Conservation (phyloP, 2,888 invertebrate genomes). For the Apodemia duryi region DNA sequence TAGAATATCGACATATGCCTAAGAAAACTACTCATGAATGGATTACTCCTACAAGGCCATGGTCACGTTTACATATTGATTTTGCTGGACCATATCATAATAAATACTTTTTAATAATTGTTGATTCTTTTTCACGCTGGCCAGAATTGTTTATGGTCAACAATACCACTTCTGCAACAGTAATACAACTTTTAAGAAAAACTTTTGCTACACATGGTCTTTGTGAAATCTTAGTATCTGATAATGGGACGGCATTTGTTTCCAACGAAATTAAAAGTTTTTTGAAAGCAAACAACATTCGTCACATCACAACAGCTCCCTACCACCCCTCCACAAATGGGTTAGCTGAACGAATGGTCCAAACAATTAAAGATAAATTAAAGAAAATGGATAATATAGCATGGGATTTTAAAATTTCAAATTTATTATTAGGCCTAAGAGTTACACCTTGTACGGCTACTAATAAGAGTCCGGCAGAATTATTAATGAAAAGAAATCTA, state of each 20-base stretch:
- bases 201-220: conserved; percentile 27
- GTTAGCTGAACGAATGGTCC: conserved; percentile 29
- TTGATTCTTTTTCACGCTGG: conserved; percentile 29
- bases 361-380: conserved; percentile 31
- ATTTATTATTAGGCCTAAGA: conserved; percentile 17
- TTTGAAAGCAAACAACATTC: conserved; percentile 25
- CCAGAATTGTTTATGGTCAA: conserved; percentile 25
- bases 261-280: conserved; percentile 27
- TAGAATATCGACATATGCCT: conserved; percentile 24
- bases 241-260: conserved; percentile 26
- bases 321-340: conserved; percentile 32
- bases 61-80: conserved; percentile 30
- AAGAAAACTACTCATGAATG: conserved; percentile 22
- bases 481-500: neutral
- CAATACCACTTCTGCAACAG: conserved; percentile 25
- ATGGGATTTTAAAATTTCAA: conserved; percentile 26
- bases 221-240: conserved; percentile 26
- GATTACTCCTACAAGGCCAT: conserved; percentile 24
- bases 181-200: conserved; percentile 25
- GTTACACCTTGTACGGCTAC: conserved; percentile 15
- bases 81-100: conserved; percentile 29
- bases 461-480: conserved; percentile 18
- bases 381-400: conserved; percentile 24
- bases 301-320: conserved; percentile 28
- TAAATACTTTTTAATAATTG: conserved; percentile 27